Conservation (phyloP, 2,797 vertebrate genomes). For the Enteromius mattozi region DNA sequence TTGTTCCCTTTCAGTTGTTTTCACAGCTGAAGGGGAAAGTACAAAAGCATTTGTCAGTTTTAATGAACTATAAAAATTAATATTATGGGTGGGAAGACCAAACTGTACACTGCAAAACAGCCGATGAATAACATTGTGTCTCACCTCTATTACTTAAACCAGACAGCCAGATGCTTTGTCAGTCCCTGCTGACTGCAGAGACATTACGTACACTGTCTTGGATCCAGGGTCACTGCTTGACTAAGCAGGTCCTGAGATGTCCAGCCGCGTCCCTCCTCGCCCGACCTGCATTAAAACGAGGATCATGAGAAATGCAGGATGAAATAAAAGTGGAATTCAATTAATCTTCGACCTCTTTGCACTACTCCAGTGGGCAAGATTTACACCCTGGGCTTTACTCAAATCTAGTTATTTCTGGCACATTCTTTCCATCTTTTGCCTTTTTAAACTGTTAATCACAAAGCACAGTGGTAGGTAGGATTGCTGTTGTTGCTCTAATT, state of each 20-base stretch:
- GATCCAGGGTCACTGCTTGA: slow-evolving; percentile 6
- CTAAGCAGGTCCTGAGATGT: slow-evolving; percentile 28
- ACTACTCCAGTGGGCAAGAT: slow-evolving; percentile 42
- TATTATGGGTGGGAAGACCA: background rate
- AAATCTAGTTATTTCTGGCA: slow-evolving; percentile 74
- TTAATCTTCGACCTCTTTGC: slow-evolving; percentile 16
- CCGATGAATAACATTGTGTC: slow-evolving; percentile 3
- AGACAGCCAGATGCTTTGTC: slow-evolving; percentile 30
- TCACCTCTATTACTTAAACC: slow-evolving; percentile 29
- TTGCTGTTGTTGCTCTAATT: slow-evolving; percentile 49
- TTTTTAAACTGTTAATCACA: slow-evolving; percentile 56
- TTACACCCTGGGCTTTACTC: slow-evolving; percentile 63
- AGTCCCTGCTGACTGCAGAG: slow-evolving; percentile 5
- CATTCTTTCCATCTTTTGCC: slow-evolving; percentile 67
- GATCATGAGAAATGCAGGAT: slow-evolving; percentile 24
- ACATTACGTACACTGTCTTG: background rate
- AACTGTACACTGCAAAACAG: slow-evolving; percentile 23
- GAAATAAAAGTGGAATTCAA: slow-evolving; percentile 34
- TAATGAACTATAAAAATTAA: slow-evolving; percentile 14
- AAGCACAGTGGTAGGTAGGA: slow-evolving; percentile 56
- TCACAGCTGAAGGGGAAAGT: slow-evolving; percentile 19
- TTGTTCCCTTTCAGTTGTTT: slow-evolving; percentile 26
- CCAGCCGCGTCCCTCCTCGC: background rate
- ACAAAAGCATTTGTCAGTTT: slow-evolving; percentile 19
- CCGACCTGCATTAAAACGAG: slow-evolving; percentile 9